Percentiles rank a stretch among this genome's conserved stretches.
Evolutionary conservation across 1,140 invertebrate species (phyloP).

Genomic region (Glossosoma conforme): DNA sequence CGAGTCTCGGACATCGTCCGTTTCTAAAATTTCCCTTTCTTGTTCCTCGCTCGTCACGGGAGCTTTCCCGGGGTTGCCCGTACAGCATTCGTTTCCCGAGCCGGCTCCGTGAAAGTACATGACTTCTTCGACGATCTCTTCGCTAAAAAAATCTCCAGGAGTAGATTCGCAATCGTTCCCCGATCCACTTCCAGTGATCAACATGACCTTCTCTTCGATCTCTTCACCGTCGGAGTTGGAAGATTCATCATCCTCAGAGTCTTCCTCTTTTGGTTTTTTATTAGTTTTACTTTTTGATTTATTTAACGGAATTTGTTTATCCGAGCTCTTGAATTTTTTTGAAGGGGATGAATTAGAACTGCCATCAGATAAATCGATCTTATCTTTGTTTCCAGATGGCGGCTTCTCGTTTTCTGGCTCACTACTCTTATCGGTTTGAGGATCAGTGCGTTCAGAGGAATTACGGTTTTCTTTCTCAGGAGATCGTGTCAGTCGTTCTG

Average conservation of each 20-base stretch:
- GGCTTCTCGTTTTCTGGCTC: background rate
- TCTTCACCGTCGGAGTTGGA: conserved; percentile 56
- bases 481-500: background rate
- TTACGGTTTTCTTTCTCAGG: background rate
- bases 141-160: conserved; percentile 47
- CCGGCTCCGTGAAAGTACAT: conserved; percentile 69
- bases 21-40: conserved; percentile 4
- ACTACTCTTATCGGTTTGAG: background rate
- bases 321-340: conserved; percentile 12
- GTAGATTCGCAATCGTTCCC: conserved; percentile 65
- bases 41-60: background rate
- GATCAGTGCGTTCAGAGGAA: background rate
- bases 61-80: conserved; percentile 52
- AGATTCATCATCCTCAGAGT: conserved; percentile 27
- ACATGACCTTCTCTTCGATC: conserved; percentile 70
- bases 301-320: background rate
- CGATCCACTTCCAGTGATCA: conserved; percentile 67
- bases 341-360: conserved; percentile 1
- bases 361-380: conserved; percentile 1
- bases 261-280: conserved; percentile 21
- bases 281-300: conserved; percentile 5
- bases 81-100: conserved; percentile 63
- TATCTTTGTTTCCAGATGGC: no score
- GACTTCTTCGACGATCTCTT: conserved; percentile 67
- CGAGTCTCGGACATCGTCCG: conserved; percentile 30